Evolutionary conservation across 2,797 vertebrate species (phyloP).

Genomic region (Hemitrygon akajei): DNA sequence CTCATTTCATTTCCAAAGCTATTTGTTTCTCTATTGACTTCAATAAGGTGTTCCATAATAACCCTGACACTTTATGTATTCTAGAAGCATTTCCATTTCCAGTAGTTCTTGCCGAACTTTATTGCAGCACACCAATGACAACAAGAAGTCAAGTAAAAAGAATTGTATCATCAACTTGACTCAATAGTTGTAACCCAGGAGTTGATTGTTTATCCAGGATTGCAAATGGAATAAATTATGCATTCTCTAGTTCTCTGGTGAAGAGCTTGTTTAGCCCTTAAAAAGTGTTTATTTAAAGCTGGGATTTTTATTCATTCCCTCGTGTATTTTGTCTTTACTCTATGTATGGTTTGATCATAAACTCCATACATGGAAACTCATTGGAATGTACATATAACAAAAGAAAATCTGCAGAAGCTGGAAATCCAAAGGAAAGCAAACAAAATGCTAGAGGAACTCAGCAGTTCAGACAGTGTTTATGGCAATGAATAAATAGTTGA

Average conservation of each 20-base stretch:
- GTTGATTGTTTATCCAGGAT: background rate
- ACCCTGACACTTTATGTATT: background rate
- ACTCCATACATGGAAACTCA: constrained; percentile 1
- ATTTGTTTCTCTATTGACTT: no score
- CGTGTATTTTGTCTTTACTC: background rate
- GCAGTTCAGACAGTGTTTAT: no score
- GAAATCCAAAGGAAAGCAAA: no score
- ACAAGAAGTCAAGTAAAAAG: background rate
- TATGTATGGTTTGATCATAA: background rate
- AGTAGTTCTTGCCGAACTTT: background rate
- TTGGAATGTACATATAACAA: background rate
- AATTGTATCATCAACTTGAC: constrained; percentile 8
- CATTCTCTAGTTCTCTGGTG: background rate
- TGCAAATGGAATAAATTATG: constrained; percentile 4
- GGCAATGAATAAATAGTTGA: no score
- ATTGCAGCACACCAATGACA: background rate
- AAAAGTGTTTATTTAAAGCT: constrained; percentile 21
- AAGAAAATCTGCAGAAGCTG: no score
- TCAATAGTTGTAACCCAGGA: background rate
- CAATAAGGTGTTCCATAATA: background rate
- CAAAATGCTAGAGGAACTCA: no score
- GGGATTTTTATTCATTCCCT: constrained; percentile 23
- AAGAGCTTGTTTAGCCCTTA: background rate
- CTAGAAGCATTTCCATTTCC: background rate
- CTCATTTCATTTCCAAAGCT: background rate